A percentile compares a stretch with the other conserved stretches of the same genome.
These are phyloP conservation scores for Apodemus sylvaticus DNA, from an alignment of 2,113 vertebrate genomes.

Conservation along the genomic window DNA sequence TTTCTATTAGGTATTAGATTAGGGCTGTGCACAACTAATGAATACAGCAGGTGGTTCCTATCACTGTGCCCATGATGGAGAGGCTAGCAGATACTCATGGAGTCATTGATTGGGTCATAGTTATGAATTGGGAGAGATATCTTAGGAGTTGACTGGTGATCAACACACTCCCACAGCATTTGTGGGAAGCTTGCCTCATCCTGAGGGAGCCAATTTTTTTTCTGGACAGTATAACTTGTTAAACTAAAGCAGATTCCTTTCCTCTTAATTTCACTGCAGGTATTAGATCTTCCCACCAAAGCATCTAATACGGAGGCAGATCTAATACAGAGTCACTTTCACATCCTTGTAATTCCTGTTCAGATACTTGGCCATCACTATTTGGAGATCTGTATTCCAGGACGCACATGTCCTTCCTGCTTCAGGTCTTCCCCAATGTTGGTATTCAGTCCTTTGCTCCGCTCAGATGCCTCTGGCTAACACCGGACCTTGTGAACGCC, in stretches of 20 bases:
- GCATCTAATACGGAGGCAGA: not conserved
- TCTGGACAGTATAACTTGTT: constrained; percentile 7
- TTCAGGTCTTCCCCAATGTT: not conserved
- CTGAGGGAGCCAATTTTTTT: constrained; percentile 55
- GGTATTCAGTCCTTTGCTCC: constrained; percentile 6
- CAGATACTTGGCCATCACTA: not conserved
- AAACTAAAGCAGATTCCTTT: constrained; percentile 25
- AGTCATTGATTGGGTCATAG: not conserved
- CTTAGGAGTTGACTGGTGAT: constrained; percentile 20
- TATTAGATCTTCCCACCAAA: constrained; percentile 12
- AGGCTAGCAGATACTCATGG: not conserved
- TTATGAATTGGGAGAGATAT: not conserved
- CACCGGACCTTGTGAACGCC: not conserved
- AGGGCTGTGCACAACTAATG: not conserved
- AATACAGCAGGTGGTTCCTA: not conserved
- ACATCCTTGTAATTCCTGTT: not conserved
- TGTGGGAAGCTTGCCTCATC: constrained; percentile 18
- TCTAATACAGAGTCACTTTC: not conserved
- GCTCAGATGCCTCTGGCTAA: not conserved
- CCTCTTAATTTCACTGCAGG: not conserved
- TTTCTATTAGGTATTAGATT: not conserved
- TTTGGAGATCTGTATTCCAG: not conserved
- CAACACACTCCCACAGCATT: not conserved
- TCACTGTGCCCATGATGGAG: not conserved
- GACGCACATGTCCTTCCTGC: not conserved